These are phyloP conservation scores for Rotaria sp. DNA, from an alignment of 2,888 invertebrate species.

Conservation along the genomic window DNA sequence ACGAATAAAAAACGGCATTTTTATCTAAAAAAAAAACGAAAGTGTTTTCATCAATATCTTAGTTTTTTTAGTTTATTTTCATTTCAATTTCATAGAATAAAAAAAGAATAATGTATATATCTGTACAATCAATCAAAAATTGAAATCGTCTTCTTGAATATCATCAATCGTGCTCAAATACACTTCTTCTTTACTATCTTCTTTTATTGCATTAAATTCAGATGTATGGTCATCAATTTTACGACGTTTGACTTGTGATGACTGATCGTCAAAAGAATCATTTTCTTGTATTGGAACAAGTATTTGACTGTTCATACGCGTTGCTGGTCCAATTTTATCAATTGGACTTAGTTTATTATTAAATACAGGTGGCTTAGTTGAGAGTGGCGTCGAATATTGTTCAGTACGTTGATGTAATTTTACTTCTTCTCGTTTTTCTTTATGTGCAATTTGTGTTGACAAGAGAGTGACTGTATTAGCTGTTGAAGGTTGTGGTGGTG, in stretches of 20 bases:
- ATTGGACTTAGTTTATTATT: conserved; percentile 4
- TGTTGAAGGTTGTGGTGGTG: not conserved
- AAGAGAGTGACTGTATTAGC: not conserved
- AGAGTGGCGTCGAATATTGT: not conserved
- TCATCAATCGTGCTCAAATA: not conserved
- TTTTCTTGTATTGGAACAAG: not conserved
- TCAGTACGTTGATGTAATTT: not conserved
- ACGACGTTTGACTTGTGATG: not conserved
- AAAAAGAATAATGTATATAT: not conserved
- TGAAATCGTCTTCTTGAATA: not conserved
- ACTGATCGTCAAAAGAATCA: not conserved
- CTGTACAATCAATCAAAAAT: not conserved
- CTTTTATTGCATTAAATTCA: not conserved
- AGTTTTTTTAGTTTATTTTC: not conserved
- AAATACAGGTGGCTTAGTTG: not conserved
- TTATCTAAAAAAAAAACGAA: not conserved
- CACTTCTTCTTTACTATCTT: not conserved
- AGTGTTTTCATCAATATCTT: not conserved
- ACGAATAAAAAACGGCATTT: conserved; percentile 22
- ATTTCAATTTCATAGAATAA: not conserved
- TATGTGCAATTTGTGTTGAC: not conserved
- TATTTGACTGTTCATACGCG: not conserved
- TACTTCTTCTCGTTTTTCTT: not conserved
- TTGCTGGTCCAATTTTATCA: not conserved
- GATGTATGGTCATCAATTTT: not conserved